Evolutionary conservation across 1,140 invertebrate genomes (phyloP).

Genomic region (Anthonomus grandis): DNA sequence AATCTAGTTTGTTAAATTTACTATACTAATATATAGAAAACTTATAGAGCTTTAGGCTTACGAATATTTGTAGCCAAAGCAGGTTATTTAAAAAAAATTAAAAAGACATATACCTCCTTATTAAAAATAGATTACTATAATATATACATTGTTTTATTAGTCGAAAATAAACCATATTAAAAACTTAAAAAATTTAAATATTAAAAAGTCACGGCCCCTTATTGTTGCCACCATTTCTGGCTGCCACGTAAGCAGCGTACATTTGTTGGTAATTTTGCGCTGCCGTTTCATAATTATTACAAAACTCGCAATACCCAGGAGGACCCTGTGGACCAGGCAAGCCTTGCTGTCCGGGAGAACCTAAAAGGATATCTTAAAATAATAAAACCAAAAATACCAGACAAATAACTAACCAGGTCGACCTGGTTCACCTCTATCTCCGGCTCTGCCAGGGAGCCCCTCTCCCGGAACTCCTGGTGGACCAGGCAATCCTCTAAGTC

Average conservation of each 20-base stretch:
- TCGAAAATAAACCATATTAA: too few relatives aligned
- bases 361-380: constrained; percentile 41
- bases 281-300: constrained; percentile 54
- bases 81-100: too few relatives aligned
- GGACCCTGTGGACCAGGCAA: constrained; percentile 55
- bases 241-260: constrained; percentile 31
- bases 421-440: constrained; percentile 63
- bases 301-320: constrained; percentile 63
- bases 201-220: constrained; percentile 48
- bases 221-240: constrained; percentile 46
- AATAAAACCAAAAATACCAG: too few relatives aligned
- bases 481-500: constrained; percentile 54
- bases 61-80: too few relatives aligned
- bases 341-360: constrained; percentile 52
- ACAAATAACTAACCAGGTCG: constrained; percentile 55
- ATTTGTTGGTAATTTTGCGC: constrained; percentile 43
- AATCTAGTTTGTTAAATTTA: too few relatives aligned
- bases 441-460: constrained; percentile 62
- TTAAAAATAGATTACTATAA: too few relatives aligned
- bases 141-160: too few relatives aligned
- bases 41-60: too few relatives aligned
- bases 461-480: constrained; percentile 27
- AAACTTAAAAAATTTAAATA: background rate
- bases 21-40: too few relatives aligned
- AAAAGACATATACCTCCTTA: too few relatives aligned